Conservation (phyloP, 2,888 invertebrate species). For the Ashinkailepas kermadecensis region DNA sequence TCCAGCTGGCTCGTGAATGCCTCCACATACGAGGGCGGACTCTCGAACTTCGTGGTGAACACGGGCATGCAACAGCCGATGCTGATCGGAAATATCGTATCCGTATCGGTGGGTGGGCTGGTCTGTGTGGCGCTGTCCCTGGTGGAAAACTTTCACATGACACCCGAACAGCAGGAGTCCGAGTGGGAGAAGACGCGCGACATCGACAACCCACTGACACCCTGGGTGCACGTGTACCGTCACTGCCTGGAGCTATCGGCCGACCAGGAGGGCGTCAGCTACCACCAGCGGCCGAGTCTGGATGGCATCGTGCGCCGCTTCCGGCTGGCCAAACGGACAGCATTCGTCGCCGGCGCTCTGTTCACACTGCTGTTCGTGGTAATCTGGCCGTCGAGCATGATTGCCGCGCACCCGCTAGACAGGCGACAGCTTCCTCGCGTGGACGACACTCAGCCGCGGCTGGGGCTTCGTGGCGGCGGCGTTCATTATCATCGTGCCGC, state of each 20-base stretch:
- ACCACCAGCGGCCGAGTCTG: neutral
- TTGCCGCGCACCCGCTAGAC: slow-evolving; percentile 8
- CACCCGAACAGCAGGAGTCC: slow-evolving; percentile 20
- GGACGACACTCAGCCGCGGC: slow-evolving; percentile 26
- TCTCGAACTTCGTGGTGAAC: slow-evolving; percentile 36
- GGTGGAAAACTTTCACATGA: neutral
- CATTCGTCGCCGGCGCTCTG: slow-evolving; percentile 15
- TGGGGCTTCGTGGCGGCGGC: slow-evolving; percentile 28
- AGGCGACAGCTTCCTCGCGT: slow-evolving; percentile 23
- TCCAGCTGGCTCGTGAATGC: slow-evolving; percentile 40
- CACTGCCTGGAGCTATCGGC: neutral
- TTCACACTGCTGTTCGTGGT: slow-evolving; percentile 26
- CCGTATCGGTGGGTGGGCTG: slow-evolving; percentile 39
- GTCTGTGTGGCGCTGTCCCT: slow-evolving; percentile 37
- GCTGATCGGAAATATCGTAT: slow-evolving; percentile 41
- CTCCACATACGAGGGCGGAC: slow-evolving; percentile 38
- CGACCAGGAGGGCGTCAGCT: neutral
- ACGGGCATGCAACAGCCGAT: slow-evolving; percentile 40
- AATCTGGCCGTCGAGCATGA: slow-evolving; percentile 29
- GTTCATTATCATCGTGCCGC: slow-evolving; percentile 29
- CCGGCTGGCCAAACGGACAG: neutral
- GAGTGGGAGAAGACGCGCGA: slow-evolving; percentile 43
- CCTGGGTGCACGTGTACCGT: slow-evolving; percentile 40
- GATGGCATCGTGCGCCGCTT: neutral
- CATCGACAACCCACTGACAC: slow-evolving; percentile 43